Base-by-base conservation (phyloP, 2,113 vertebrate species). In the Trachemys scripta region DNA sequence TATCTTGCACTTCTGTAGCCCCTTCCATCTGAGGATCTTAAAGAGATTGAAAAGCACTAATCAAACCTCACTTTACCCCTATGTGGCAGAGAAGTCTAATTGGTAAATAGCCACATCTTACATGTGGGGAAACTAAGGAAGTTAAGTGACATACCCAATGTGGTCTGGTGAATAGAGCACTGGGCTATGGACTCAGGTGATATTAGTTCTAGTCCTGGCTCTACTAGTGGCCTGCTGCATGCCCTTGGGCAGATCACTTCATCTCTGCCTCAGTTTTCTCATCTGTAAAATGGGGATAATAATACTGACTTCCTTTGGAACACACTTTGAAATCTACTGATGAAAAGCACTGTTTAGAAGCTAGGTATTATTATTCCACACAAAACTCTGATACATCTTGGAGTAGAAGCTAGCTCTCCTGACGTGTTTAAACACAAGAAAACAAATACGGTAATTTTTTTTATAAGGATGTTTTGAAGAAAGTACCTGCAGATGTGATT, bases 401-500 rank as follows among this genome's bases (percentile, higher is more conserved):
- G 31, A 85, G 42, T 27, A 16, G 38, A 47, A 53, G 45, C n/a
- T 51, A 3, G 16, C 57, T 87, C 24, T 56, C 65, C 25, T 87
- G 76, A 82, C 10, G 4, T 50, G 56, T 87, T 82, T 65, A 80
- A 56, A 80, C 29, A 76, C 11, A 81, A 56, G 56, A 11, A 9
- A 3, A 0, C 10, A n/a, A 45, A 27, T 83, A 54, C 6, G 4
- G 20, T 11, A 25, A 27, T 0, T 1, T 20, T 12, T 88, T 94
- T 42, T n/a, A n/a, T 0, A 0, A 47, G 13, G 16, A 87, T 29
- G n/a, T 42, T 82, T 82, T 10, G 42, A 76, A 10, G 50, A 88
- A 47, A 31, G 8, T 10, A 50, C 3, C 24, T 25, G 1, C 6
- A 62, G 24, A 42, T 0, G 0, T 88, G n/a, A 38, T 20, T 72